Evolutionary conservation across 2,888 invertebrate genomes (phyloP), one percentile per base, ranked within the genome.

Genomic region (Cordilura impudica): DNA sequence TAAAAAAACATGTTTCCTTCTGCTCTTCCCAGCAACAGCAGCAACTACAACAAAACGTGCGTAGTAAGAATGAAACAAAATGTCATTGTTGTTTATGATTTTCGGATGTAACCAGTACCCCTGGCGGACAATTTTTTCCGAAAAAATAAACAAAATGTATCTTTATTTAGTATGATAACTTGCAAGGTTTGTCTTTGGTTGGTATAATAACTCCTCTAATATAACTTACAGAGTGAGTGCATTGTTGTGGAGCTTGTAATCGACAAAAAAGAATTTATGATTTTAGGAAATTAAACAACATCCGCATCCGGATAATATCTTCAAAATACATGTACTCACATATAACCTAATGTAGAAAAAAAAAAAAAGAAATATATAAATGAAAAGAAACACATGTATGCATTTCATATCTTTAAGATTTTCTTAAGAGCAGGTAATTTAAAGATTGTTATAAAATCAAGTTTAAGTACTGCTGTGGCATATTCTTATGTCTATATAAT

Each of bases 271-370:
- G 74, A 78, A 88, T 87, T 87, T 87, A 87, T 87, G 88, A 82
- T 83, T 88, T 86, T 85, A 86, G 88, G 87, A 87, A 88, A 87
- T 87, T 87, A 88, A 88, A 88, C 85, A 87, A 88, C 87, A 87
- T 79, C 79, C 79, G 61, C 16, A 67, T 79, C 79, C 79, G 66
- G 26, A 51, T 51, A 51, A 71, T 53, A 75, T 67, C 63, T 74
- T 14, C 19, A n/a, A 39, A 39, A 31, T 8, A 39, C n/a, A 31
- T 31, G 10, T 29, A 56, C 29, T 56, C 63, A 19, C 47, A 31
- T 23, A 43, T 23, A 43, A 23, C 23, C 21, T 39, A 4, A 2
- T 39, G 12, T 2, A n/a, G 35, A n/a, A n/a, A n/a, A 39, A 39
- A 39, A 39, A 0, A 39, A n/a, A n/a, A n/a, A n/a, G n/a, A n/a